Base-by-base conservation (phyloP, 2,797 vertebrate species). In the Adelosebastes latens region DNA sequence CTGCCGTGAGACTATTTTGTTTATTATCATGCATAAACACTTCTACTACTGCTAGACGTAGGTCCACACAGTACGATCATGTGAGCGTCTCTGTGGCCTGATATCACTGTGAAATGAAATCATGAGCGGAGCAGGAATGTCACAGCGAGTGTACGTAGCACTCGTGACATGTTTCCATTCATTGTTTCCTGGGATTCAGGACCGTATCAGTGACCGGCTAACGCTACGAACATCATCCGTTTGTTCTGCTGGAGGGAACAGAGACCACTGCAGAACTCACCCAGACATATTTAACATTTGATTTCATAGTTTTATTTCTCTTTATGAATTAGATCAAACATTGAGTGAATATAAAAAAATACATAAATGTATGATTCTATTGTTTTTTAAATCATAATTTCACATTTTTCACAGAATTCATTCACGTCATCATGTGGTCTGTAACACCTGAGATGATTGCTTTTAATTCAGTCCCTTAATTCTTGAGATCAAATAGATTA, bases 41-140 rank as follows among this genome's bases (percentile, higher is more conserved):
- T 49, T 4, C 20, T 49, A 49, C 42, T 49, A 20, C 42, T 52
- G 49, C 4, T 52, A n/a, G 31, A 39, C 52, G 53, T 11, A 52
- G 0, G 22, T 25, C n/a, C 11, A 9, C 65, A 49, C 53, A 58
- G 5, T 31, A 24, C 0, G 18, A 66, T 55, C 79, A 81, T 73
- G 80, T 85, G 84, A 72, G 5, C 16, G 64, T 61, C 75, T 12
- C 31, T 69, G 5, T 9, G 53, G 13, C 11, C 18, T 31, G 25
- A 31, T 18, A 24, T 66, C 6, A 39, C 71, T 62, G 68, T 90
- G 83, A 86, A 76, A 87, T 61, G 1, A 79, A 80, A 79, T 84
- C 27, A 72, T 11, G 32, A 49, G 60, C 34, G 2, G 11, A 80
- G 66, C 70, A 77, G 24, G 79, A 77, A 78, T 67, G 53, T 69